Evolutionary conservation across 2,888 invertebrate species (phyloP), one percentile per base, ranked within the genome.

Genomic region (Galerucella pusilla): DNA sequence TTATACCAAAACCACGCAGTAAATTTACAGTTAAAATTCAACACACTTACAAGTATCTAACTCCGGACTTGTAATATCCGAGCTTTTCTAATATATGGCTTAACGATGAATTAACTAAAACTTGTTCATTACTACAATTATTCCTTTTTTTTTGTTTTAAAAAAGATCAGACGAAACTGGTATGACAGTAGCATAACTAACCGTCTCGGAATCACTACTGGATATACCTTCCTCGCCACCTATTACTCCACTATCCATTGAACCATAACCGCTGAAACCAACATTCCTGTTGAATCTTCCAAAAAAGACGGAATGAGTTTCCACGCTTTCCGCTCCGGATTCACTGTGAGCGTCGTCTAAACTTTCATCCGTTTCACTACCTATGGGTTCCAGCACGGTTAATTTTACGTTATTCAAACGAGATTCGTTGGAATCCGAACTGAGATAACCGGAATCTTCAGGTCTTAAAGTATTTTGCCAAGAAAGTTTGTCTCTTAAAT

Each of bases 271-370:
- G 75, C 80, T 61, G 77, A 78, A 77, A 35, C 68, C 67, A 61
- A 69, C 75, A 12, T 79, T 76, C 66, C 80, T 92, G 76, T 92
- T 88, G 83, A 93, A 92, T 85, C 92, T 93, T 66, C 94, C 94
- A 83, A 95, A 95, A 85, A 95, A 94, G 59, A 96, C 95, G 4
- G 95, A 96, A 88, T 96, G 95, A 0, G 96, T 96, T 84, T 95
- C 96, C 45, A 95, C 90, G 88, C 95, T 96, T 85, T 96, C 96
- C 4, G 94, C 96, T 0, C 96, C 96, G 35, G 95, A 96, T 88
- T 96, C 96, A 88, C 95, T 95, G 78, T 94, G 91, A 10, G 93
- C 95, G 84, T 95, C 95, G 54, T 93, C 93, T 77, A 92, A 91
- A n/a, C 93, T 93, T 84, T 94, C 94, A 77, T 94, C 95, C 77